Base-by-base conservation (phyloP, 2,888 invertebrate genomes). In the Nyleta sp. region DNA sequence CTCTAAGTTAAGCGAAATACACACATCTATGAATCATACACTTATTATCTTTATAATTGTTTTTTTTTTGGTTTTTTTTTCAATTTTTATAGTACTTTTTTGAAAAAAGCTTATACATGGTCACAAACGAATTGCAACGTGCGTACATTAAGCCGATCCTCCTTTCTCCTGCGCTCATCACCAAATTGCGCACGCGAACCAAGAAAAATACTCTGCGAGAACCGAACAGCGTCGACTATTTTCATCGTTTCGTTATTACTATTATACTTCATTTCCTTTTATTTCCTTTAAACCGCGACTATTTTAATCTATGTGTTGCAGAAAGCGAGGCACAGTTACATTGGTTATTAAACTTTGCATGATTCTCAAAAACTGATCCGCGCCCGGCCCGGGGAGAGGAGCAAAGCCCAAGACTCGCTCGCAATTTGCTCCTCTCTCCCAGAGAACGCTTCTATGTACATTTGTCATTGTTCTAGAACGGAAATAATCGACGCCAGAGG, bases 1-100 rank as follows among this genome's bases (percentile, higher is more conserved):
- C 15, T 55, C 60, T 78, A 64, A 76, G 68, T 52, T 57, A 73
- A 80, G 80, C 76, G 76, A 68, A 76, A 72, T 76, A 80, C 75
- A 79, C 72, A 78, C 78, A 78, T 78, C 78, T 78, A 78, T 65
- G 78, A 78, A 78, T 80, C 79, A 68, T 80, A 80, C 70, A 62
- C 64, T 65, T 48, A 74, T 68, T 52, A 38, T 59, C 57, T 46
- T 8, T 55, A 24, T 44, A 28, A 31, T 24, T 48, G 8, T 2
- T 48, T 15, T 38, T 44, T 31, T 20, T 35, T 33, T 15, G 38
- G 2, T n/a, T 46, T 55, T 38, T 53, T n/a, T 65, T 59, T 53
- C 59, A 35, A 62, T 24, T 18, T 28, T n/a, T n/a, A n/a, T n/a
- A n/a, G 28, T 28, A 8, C 28, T 7, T 8, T 28, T 28, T 28